Base-by-base conservation (phyloP, 1,140 invertebrate species). In the Hestina assimilis region DNA sequence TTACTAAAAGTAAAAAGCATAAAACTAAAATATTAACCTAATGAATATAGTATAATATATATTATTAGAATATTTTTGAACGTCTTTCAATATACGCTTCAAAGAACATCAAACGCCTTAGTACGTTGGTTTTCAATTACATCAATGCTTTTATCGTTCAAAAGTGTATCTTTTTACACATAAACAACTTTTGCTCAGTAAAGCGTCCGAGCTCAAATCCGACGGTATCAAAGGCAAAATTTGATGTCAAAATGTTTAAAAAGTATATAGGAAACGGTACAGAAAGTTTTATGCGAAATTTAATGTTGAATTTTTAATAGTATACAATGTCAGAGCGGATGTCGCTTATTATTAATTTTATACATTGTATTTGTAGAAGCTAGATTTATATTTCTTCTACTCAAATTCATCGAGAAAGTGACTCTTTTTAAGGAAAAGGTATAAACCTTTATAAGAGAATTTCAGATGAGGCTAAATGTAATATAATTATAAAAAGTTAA, bases 201-300 rank as follows among this genome's bases (percentile, higher is more conserved):
- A 47, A 55, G 40, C 58, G 57, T 48, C 40, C 38, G 57, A 54
- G 43, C 47, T 51, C 24, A 41, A 53, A 40, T 50, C 51, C 40
- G 45, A 54, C 53, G 40, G 60, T 69, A 63, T 72, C 68, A 73
- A 75, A 71, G 60, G 66, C 66, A 54, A 24, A 66, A 69, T 66
- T 69, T 66, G 57, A 75, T 70, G 60, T 75, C 51, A 71, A 71
- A 73, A 72, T 75, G 61, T 65, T 70, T 76, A 59, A 69, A 75
- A 74, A 72, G 66, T 70, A 65, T 65, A 46, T 62, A 56, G 31
- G 63, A 71, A 59, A 57, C 29, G 56, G 58, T 23, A 48, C 47
- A 38, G 47, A n/a, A 50, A 50, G 20, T 50, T 50, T 50, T 50
- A 50, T 50, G 47, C 47, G 33, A 50, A 50, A 50, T 50, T 50